Evolutionary conservation across 2,888 invertebrate genomes (phyloP).

Genomic region (Ormyrus labotus): DNA sequence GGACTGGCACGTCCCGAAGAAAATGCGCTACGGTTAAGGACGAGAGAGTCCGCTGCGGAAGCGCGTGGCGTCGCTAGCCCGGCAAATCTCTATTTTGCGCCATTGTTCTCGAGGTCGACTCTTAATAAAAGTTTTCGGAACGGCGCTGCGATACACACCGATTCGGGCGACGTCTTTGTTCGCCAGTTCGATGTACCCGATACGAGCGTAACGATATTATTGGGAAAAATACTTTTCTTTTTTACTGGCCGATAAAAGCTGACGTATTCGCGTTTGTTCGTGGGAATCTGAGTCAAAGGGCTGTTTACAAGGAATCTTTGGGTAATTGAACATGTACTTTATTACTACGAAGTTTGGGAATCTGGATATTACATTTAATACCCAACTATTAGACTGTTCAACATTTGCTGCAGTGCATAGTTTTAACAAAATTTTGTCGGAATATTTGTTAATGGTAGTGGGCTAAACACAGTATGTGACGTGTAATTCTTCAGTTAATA

Average conservation of each 20-base stretch:
- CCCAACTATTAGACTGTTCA: too few relatives aligned
- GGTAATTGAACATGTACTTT: too few relatives aligned
- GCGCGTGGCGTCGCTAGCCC: neutral
- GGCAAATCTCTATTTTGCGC: conserved; percentile 20
- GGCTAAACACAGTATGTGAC: too few relatives aligned
- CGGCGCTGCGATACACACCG: too few relatives aligned
- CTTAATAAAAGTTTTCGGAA: conserved; percentile 8
- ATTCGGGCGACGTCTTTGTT: neutral
- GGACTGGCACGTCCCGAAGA: neutral
- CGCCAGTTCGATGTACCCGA: neutral
- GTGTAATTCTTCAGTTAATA: too few relatives aligned
- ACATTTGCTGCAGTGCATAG: too few relatives aligned
- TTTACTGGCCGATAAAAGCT: neutral
- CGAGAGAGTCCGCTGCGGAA: neutral
- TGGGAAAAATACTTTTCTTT: neutral
- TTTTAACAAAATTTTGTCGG: too few relatives aligned
- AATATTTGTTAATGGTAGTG: too few relatives aligned
- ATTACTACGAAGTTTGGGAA: too few relatives aligned
- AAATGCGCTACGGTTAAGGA: neutral
- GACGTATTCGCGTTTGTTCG: neutral
- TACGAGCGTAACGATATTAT: neutral
- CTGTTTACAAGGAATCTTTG: too few relatives aligned
- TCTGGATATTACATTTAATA: too few relatives aligned
- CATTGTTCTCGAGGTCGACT: neutral
- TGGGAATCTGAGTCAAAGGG: neutral